phyloP scores from a whole-genome alignment of 2,113 vertebrate species.

The Urocynchramus pylzowi region DNA sequence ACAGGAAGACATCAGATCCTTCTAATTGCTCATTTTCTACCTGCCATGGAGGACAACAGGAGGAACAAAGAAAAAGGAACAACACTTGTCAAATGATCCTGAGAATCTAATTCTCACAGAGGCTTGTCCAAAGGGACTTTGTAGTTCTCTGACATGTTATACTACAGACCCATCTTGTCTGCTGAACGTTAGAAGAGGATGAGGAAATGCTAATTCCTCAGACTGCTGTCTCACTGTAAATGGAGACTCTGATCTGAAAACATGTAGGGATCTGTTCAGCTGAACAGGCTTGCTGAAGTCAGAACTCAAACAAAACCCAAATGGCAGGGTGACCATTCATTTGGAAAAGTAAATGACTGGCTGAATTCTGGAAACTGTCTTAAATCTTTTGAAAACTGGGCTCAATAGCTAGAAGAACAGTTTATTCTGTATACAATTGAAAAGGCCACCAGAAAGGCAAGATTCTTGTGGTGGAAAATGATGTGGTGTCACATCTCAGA shows the following conservation, averaged over 20 bases:
- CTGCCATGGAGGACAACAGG: constrained; percentile 54
- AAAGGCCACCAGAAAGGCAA: not conserved
- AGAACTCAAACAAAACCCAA: not conserved
- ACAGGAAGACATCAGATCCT: constrained; percentile 57
- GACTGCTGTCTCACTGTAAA: not conserved
- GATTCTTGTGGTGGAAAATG: constrained; percentile 4
- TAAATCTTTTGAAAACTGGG: not conserved
- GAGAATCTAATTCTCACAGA: constrained; percentile 37
- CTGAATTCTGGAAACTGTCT: not conserved
- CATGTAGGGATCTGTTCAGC: not conserved
- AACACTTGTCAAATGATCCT: constrained; percentile 56
- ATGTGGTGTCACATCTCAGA: not conserved
- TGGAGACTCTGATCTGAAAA: not conserved
- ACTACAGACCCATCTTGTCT: constrained; percentile 16
- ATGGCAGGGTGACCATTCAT: not conserved
- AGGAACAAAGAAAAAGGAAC: constrained; percentile 49
- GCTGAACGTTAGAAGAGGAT: not conserved
- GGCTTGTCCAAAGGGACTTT: not conserved
- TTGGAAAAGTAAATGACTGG: not conserved
- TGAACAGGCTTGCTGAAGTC: not conserved
- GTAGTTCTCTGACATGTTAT: constrained; percentile 44
- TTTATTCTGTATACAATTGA: constrained; percentile 15
- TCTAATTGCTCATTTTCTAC: constrained; percentile 69
- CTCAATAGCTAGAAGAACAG: not conserved
- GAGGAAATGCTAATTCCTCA: not conserved